Conservation (phyloP, 2,888 invertebrate genomes). For the Gastrophysa polygoni region DNA sequence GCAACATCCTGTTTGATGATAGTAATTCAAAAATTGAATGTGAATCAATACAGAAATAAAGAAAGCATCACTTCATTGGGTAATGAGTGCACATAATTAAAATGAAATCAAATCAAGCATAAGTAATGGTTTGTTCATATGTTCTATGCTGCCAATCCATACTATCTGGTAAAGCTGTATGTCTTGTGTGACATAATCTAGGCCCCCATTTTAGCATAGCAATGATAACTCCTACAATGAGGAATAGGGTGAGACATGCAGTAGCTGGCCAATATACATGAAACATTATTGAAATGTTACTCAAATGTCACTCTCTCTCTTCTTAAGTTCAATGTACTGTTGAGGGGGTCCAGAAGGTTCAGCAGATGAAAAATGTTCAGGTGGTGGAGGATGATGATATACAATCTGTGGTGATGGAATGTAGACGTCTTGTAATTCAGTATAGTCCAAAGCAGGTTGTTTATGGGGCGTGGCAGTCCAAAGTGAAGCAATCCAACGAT, state of each 20-base stretch:
- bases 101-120: constrained; percentile 31
- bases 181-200: constrained; percentile 72
- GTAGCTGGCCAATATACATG: constrained; percentile 80
- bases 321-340: constrained; percentile 60
- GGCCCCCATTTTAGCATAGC: constrained; percentile 77
- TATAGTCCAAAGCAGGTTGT: constrained; percentile 80
- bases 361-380: no score
- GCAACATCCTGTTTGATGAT: no score
- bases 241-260: constrained; percentile 73
- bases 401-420: constrained; percentile 51
- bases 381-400: constrained; percentile 53
- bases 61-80: no score
- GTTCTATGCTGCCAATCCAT: constrained; percentile 72
- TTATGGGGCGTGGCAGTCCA: constrained; percentile 85
- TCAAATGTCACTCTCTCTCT: constrained; percentile 81
- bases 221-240: constrained; percentile 74
- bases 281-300: constrained; percentile 55
- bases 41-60: no score
- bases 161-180: constrained; percentile 68
- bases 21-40: no score
- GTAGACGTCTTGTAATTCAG: constrained; percentile 68
- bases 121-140: constrained; percentile 70
- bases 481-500: constrained; percentile 82
- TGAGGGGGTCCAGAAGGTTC: constrained; percentile 51
- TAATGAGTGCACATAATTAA: no score